Evolutionary conservation across 2,797 vertebrate genomes (phyloP), one percentile per base, ranked within the genome.

Genomic region (Anguilla marmorata): DNA sequence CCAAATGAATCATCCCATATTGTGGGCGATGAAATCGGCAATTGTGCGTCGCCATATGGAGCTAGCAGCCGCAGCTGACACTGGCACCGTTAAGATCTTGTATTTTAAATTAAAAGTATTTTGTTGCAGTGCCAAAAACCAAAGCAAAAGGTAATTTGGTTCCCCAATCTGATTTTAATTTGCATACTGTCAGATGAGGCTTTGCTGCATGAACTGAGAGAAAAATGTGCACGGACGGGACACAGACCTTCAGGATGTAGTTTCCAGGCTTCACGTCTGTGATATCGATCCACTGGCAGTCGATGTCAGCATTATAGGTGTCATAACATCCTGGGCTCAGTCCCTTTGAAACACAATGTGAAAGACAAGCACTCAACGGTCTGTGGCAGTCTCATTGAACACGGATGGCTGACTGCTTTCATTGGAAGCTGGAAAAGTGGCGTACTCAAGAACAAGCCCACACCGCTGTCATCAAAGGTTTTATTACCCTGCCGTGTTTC

Each of bases 201-300:
- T 50, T 50, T 1, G 45, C 45, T 11, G 0, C 0, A 45, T 54
- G 3, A 48, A 52, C 58, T 45, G 74, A 21, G 33, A 14, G 12
- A 45, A 5, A 30, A 52, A 16, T 54, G 30, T 85, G 12, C 8
- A 24, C 45, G 30, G 21, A 33, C 56, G 41, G 52, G 48, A 21
- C 14, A 50, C 90, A 30, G 30, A 98, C 98, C 97, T 99, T 99
- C 30, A 99, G 96, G 93, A 98, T 95, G 92, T 99, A 99, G 94
- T 96, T 98, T 90, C 98, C 98, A 88, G 98, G 98, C 84, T 96
- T 93, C 80, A 99, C 97, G 82, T 99, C 98, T 30, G 98, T 99
- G 93, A 99, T 98, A 92, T 99, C 98, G 92, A 99, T 98, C 98
- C 98, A 99, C 86, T 99, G 98, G 91, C 98, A 99, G 94, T 99